Base-by-base conservation (phyloP, 2,113 vertebrate genomes). In the Aix galericulata region DNA sequence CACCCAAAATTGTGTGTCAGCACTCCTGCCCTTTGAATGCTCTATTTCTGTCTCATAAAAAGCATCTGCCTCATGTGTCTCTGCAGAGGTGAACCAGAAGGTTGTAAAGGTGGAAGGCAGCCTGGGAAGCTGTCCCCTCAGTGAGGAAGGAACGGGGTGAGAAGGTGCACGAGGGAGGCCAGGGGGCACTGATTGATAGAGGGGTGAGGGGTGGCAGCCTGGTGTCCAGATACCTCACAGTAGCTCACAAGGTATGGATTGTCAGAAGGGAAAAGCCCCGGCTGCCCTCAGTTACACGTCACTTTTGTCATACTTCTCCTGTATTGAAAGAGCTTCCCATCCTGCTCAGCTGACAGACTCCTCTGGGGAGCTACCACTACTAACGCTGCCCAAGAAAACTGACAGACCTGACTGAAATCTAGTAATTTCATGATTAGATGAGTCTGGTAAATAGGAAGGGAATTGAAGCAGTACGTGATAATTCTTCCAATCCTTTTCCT, bases 171-270 rank as follows among this genome's bases (percentile, higher is more conserved):
- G 52, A 52, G 31, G 5, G 18, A 14, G 9, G 34, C 1, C 2
- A 1, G 1, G 0, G 1, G 2, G 18, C 0, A 2, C 22, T 50
- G 22, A 13, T 25, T 7, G 6, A 3, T 1, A 9, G 21, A 8
- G 25, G 20, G 6, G 2, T 17, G 31, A 40, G 23, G 31, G 0
- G 16, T 3, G 42, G 20, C 67, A 38, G 50, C 5, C 69, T 32
- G 73, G 2, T 25, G 18, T 7, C 27, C 32, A 16, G 60, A 11
- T 29, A 36, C 50, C 6, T 11, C 26, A 64, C 25, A 3, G 36
- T 1, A 6, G 22, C 50, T 71, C 64, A 26, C 56, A 2, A 4
- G 46, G 26, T 38, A 18, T 2, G 1, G 15, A n/a, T 62, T 38
- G 36, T 36, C 21, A 15, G 1, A 1, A 46, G 32, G 62, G 53